Conservation (phyloP, 1,140 invertebrate genomes). For the Periplaneta americana region DNA sequence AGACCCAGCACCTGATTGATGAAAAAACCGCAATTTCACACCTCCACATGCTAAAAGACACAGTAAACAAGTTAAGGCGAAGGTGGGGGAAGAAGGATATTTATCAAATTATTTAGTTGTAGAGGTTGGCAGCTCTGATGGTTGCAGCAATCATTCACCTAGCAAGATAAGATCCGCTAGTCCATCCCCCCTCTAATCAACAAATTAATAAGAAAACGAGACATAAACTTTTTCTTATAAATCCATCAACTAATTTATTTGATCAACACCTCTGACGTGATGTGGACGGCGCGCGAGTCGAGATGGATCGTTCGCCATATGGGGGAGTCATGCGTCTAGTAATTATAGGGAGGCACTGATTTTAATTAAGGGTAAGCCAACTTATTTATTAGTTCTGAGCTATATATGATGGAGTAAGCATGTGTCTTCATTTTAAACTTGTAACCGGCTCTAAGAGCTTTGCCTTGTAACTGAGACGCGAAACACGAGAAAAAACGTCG, state of each 20-base stretch:
- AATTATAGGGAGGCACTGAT: conserved; percentile 13
- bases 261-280: conserved; percentile 1
- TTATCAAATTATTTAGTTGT: background rate
- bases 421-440: background rate
- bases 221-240: conserved; percentile 4
- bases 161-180: background rate
- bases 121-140: background rate
- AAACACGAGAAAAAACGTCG: background rate
- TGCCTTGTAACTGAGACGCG: background rate
- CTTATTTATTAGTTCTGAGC: background rate
- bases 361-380: conserved; percentile 4
- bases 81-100: background rate
- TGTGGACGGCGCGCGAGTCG: background rate
- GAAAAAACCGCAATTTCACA: background rate
- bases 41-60: background rate
- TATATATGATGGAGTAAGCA: background rate
- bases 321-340: background rate
- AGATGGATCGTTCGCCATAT: background rate
- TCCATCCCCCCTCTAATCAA: conserved; percentile 3
- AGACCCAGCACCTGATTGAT: background rate
- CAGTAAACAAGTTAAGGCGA: background rate
- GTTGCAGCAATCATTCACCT: background rate
- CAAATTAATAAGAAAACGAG: background rate
- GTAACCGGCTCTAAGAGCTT: background rate
- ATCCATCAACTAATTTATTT: conserved; percentile 13